phyloP scores from a whole-genome alignment of 2,888 invertebrate genomes.

The Meloe dianella region DNA sequence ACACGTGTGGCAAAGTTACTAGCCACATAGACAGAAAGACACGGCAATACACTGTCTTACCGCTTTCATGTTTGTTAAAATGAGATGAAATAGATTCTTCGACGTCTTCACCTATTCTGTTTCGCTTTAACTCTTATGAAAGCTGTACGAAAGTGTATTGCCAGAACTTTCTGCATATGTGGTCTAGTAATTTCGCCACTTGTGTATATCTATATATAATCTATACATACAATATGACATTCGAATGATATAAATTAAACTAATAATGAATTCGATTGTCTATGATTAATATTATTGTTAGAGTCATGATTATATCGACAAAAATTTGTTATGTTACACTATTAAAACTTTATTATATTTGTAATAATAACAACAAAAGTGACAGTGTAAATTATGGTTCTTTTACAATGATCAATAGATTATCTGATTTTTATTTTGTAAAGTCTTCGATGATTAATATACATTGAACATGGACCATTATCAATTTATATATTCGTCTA shows the following conservation, averaged over 20 bases:
- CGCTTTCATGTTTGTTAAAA: too few species aligned
- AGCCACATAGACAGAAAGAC: too few species aligned
- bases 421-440: not conserved
- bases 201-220: not conserved
- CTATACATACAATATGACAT: not conserved
- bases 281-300: slow-evolving; percentile 7
- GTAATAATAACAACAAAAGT: not conserved
- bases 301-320: not conserved
- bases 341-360: slow-evolving; percentile 1
- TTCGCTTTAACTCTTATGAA: too few species aligned
- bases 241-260: not conserved
- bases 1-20: too few species aligned
- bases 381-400: slow-evolving; percentile 4
- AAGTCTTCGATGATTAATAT: not conserved
- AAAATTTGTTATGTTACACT: not conserved
- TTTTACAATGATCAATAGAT: not conserved
- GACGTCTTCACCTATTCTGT: too few species aligned
- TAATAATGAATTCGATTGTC: slow-evolving; percentile 6
- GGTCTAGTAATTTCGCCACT: too few species aligned
- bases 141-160: too few species aligned
- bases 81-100: too few species aligned
- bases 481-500: not conserved
- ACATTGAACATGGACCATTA: not conserved
- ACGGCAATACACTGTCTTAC: too few species aligned
- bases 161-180: too few species aligned